phyloP scores from a whole-genome alignment of 2,797 vertebrate species.

The Podarcis lilfordi region DNA sequence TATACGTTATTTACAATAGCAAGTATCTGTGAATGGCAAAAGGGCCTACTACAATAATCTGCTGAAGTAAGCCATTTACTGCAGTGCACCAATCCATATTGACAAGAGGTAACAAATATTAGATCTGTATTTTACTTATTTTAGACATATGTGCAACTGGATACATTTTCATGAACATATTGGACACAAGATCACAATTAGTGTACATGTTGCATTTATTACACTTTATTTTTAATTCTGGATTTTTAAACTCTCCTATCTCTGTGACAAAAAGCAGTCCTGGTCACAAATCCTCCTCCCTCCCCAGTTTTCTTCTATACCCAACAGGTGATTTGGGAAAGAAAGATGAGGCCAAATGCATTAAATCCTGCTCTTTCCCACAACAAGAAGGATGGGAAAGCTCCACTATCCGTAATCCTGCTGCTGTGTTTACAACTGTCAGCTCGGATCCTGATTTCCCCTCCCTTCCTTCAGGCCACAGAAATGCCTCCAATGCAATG shows the following conservation, averaged over 20 bases:
- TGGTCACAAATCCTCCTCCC: background rate
- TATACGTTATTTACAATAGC: background rate
- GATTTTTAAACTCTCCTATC: background rate
- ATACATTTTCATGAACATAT: background rate
- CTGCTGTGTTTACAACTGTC: too few relatives aligned
- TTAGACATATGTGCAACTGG: background rate
- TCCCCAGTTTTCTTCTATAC: background rate
- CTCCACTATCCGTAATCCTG: too few relatives aligned
- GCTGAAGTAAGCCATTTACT: background rate
- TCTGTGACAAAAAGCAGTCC: background rate
- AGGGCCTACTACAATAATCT: background rate
- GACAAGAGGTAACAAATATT: too few relatives aligned
- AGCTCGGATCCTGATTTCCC: too few relatives aligned
- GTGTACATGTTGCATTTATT: too few relatives aligned
- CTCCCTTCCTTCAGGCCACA: too few relatives aligned
- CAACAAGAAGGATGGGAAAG: background rate
- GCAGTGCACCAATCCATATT: background rate
- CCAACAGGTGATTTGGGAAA: background rate
- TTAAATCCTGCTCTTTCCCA: background rate
- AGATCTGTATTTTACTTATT: background rate
- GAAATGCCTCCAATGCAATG: too few relatives aligned
- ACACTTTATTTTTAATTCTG: background rate
- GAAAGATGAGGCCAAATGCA: background rate
- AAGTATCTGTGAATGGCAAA: background rate
- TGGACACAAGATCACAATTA: background rate